A percentile compares a stretch with the other conserved stretches of the same genome.
These are phyloP conservation scores for Chaetura pelagica DNA, from an alignment of 2,113 vertebrate genomes.

Conservation along the genomic window DNA sequence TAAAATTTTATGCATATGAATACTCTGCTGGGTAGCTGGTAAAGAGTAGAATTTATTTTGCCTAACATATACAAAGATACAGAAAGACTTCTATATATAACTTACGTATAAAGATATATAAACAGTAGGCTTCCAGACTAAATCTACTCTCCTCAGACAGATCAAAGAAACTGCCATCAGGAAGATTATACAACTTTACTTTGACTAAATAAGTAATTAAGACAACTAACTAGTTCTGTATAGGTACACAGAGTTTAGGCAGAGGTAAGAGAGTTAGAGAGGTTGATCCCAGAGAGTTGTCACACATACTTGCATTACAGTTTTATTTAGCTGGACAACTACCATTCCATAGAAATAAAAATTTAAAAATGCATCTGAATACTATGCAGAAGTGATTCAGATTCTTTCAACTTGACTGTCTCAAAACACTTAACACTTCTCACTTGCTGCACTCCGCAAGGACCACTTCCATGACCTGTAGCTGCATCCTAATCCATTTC, in stretches of 20 bases:
- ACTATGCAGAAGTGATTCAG: neutral
- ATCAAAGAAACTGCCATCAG: neutral
- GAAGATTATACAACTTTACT: neutral
- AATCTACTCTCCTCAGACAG: neutral
- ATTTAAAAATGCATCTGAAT: accelerated
- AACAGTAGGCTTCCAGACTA: neutral
- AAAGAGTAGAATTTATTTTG: neutral
- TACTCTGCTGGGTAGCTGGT: neutral
- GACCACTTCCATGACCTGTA: neutral
- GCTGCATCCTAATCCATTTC: neutral
- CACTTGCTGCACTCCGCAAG: neutral
- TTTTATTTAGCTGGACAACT: neutral
- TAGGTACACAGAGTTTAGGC: neutral
- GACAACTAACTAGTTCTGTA: neutral
- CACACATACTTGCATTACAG: neutral
- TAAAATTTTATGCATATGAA: neutral
- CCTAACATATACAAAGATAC: neutral
- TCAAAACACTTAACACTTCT: neutral
- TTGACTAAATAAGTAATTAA: neutral
- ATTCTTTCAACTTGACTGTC: neutral
- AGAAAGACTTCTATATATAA: too few species aligned
- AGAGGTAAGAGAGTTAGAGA: neutral
- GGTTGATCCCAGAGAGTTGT: neutral
- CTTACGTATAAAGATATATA: neutral
- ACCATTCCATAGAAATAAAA: neutral